Evolutionary conservation across 2,113 vertebrate genomes (phyloP).

Genomic region (Pachyramphus minor): DNA sequence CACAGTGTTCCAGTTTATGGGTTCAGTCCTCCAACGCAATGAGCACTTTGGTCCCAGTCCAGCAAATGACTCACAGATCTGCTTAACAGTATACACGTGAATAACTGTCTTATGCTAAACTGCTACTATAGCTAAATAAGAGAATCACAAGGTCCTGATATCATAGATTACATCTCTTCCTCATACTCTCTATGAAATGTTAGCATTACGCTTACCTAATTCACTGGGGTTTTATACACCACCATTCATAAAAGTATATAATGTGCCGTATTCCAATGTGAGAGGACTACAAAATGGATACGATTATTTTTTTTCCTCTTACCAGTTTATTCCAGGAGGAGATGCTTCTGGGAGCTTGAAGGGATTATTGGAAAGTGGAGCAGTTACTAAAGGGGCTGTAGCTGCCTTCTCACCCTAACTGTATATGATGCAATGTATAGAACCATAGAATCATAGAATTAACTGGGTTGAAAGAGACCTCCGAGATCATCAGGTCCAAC

Average conservation of each 20-base stretch:
- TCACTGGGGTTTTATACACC: neutral
- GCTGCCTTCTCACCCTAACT: neutral
- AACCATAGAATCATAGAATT: no score
- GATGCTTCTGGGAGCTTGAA: neutral
- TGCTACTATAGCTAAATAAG: constrained; percentile 48
- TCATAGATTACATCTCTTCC: neutral
- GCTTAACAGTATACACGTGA: constrained; percentile 1
- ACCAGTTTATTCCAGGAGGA: neutral
- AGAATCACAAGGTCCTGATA: constrained; percentile 34
- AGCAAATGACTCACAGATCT: constrained; percentile 11
- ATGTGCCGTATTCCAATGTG: neutral
- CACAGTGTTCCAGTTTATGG: constrained; percentile 50
- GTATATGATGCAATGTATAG: neutral
- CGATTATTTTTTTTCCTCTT: neutral
- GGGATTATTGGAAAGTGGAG: neutral
- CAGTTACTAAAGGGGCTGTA: neutral
- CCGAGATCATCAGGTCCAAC: no score
- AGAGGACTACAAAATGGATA: neutral
- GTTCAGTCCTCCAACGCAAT: constrained; percentile 20
- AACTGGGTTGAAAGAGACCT: no score
- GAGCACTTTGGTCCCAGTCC: constrained; percentile 27
- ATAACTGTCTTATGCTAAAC: neutral
- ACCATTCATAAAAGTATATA: constrained; percentile 36
- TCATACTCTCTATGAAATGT: neutral
- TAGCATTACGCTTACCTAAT: neutral